Evolutionary conservation across 2,888 invertebrate species (phyloP), one percentile per base, ranked within the genome.

Genomic region (Empis stercorea): DNA sequence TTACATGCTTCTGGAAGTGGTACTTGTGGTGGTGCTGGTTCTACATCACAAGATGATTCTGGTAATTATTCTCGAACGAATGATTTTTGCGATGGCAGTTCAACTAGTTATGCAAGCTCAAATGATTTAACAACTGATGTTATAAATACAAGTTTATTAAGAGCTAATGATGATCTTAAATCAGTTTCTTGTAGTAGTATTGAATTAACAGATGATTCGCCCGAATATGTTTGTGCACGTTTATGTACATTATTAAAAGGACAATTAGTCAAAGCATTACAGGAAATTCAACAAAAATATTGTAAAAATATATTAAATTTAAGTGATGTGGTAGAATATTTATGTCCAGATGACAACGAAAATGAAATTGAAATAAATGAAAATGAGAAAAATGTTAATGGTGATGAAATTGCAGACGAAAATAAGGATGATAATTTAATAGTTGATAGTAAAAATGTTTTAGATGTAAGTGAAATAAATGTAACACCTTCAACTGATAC

Each of bases 201-300:
- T 45, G 62, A 65, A 34, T 54, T 63, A 15, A 48, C 60, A 49
- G 56, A 59, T 56, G 55, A 59, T 55, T 51, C 57, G 36, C 57
- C 60, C 1, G 62, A 63, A 45, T 55, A 78, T 59, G 79, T 81
- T 9, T 86, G 86, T 65, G 79, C 82, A 49, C 82, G 84, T 58
- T 74, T 89, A 11, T 83, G 87, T 62, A 80, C 84, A 1, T 75
- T 87, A 53, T 80, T 89, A 45, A 85, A 86, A 67, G 75, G 80
- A 37, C 86, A 88, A 56, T 74, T 91, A 55, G 76, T 84, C 45
- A 78, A 86, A 56, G 87, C 86, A 4, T 84, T 87, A 58, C 79
- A 82, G 0, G 85, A 87, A 27, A 59, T 68, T n/a, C 52, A 57
- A 11, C 54, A 55, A 6, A 61, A 54, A 30, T 60, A 60, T 45